These are phyloP conservation scores for Sebastes minor DNA, from an alignment of 2,797 vertebrate species.

Conservation along the genomic window DNA sequence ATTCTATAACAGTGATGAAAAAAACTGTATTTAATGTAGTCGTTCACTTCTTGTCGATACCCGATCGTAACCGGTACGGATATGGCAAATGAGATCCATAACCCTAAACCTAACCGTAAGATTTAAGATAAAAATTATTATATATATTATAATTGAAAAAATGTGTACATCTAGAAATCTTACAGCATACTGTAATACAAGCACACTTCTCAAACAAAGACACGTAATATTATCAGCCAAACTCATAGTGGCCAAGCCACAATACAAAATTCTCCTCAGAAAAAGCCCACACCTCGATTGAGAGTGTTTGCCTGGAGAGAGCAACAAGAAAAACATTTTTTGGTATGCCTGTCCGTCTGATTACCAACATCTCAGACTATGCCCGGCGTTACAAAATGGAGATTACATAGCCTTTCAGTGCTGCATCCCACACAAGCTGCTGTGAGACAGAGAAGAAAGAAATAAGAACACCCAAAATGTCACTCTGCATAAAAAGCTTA, in stretches of 20 bases:
- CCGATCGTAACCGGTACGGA: background rate
- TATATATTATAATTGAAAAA: background rate
- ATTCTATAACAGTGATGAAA: background rate
- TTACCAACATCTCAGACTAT: slow-evolving; percentile 29
- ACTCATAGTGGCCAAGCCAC: background rate
- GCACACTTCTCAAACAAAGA: background rate
- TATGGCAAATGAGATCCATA: background rate
- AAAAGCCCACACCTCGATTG: slow-evolving; percentile 1
- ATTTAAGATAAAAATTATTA: background rate
- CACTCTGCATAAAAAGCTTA: slow-evolving; percentile 30
- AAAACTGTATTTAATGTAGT: background rate
- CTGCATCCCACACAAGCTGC: slow-evolving; percentile 29
- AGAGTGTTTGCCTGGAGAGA: background rate
- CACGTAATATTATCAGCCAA: background rate
- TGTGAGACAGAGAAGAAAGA: slow-evolving; percentile 17
- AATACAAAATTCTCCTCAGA: background rate
- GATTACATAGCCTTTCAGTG: slow-evolving; percentile 32
- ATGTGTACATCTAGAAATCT: background rate
- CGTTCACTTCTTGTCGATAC: background rate
- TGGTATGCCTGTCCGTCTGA: slow-evolving; percentile 16
- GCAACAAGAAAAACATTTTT: background rate
- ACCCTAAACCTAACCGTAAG: background rate
- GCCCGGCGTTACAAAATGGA: slow-evolving; percentile 17
- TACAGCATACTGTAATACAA: background rate
- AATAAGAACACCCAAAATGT: slow-evolving; percentile 30